These are phyloP conservation scores for Lemur catta DNA, from an alignment of 2,797 vertebrate genomes.

Conservation along the genomic window DNA sequence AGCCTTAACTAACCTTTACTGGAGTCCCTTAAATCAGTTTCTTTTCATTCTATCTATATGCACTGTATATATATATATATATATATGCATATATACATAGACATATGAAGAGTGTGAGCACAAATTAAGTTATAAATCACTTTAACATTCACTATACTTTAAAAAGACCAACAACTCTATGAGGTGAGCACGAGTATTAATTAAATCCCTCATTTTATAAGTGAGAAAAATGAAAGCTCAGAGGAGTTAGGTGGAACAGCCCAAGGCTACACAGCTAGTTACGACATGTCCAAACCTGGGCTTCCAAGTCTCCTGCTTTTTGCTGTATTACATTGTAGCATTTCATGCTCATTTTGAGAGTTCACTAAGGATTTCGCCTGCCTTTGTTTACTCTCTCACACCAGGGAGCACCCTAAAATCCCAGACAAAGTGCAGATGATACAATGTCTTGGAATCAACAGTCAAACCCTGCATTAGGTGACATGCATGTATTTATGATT, in stretches of 20 bases:
- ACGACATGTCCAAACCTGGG: not conserved
- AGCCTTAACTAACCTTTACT: not conserved
- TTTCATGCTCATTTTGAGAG: not conserved
- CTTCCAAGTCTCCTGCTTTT: not conserved
- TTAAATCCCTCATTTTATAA: not conserved
- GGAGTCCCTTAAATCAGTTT: not conserved
- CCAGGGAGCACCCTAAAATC: not conserved
- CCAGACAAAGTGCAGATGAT: not conserved
- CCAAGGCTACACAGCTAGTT: not conserved
- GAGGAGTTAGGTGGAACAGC: not conserved
- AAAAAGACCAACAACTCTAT: not conserved
- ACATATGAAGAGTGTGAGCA: not conserved
- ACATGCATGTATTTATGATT: not conserved
- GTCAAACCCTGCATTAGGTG: not conserved
- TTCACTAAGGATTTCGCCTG: not conserved
- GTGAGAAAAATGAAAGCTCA: constrained; percentile 3
- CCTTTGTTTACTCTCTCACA: not conserved
- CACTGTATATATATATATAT: not conserved
- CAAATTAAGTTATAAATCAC: not conserved
- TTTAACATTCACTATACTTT: not conserved
- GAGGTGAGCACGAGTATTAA: not conserved
- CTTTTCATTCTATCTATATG: not conserved
- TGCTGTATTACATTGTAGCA: not conserved
- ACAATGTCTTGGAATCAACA: not conserved
- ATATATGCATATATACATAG: not conserved